Base-by-base conservation (phyloP, 2,113 vertebrate species). In the Sinocyclocheilus maitianheensis region DNA sequence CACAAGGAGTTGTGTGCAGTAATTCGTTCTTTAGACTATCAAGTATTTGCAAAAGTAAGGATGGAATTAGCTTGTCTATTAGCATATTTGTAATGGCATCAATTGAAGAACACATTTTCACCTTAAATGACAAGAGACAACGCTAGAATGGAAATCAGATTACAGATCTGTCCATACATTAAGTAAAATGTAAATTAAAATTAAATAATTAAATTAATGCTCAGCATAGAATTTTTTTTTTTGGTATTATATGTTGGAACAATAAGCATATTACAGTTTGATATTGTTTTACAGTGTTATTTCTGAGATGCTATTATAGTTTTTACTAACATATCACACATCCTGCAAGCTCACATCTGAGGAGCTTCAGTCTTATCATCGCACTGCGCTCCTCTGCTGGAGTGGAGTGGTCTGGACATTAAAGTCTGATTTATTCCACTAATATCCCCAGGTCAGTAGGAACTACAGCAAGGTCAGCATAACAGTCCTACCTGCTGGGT, bases 351-450 rank as follows among this genome's bases (percentile, higher is more conserved):
- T 55, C 51, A 72, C 34, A 60, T 84, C 62, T n/a, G 83, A 82
- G 74, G 58, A 43, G 5, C 46, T 26, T 80, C 48, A 13, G 77
- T 62, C 87, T 84, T 84, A 87, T 83, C 83, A 40, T 78, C 55
- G 62, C 11, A 77, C 63, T 77, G 69, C n/a, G 55, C 40, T 71
- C 58, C 51, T 87, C 55, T 85, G 53, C 77, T 85, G 60, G 69
- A 55, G 58, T 60, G 83, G 77, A 88, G 82, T 75, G 48, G 34
- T 58, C 65, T 82, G 53, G 85, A 90, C 82, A 87, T 90, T 86
- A 88, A 90, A 85, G 63, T 85, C 75, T 90, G 87, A 90, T 88
- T 88, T 88, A 90, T 88, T 90, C 80, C 74, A 82, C 86, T 88
- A 90, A 90, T 90, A 90, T 87, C 74, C 82, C 72, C 85, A 88